Evolutionary conservation across 1,140 invertebrate species (phyloP).

Genomic region (Paraescarpia echinospica): DNA sequence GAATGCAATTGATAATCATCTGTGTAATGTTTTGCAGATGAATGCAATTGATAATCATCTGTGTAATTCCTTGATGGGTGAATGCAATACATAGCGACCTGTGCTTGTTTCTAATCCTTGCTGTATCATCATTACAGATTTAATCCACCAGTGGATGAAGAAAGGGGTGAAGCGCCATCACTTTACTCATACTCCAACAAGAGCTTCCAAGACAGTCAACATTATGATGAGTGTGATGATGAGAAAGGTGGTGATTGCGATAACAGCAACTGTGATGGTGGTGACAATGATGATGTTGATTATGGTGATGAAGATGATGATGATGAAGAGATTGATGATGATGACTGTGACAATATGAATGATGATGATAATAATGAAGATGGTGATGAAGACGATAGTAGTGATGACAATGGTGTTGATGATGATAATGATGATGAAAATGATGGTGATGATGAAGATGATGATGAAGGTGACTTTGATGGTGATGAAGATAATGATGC

Average conservation of each 20-base stretch:
- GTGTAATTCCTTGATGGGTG: background rate
- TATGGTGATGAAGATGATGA: background rate
- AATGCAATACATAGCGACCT: background rate
- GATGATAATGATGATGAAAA: background rate
- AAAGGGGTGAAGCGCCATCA: background rate
- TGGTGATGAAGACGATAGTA: background rate
- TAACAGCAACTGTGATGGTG: too few relatives aligned
- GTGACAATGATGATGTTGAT: too few relatives aligned
- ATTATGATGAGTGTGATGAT: too few relatives aligned
- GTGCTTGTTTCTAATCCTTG: background rate
- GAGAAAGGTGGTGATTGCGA: too few relatives aligned
- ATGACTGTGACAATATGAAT: background rate
- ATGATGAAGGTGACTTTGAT: background rate
- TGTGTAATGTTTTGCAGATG: background rate
- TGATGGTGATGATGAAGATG: background rate
- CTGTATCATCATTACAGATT: background rate
- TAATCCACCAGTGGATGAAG: background rate
- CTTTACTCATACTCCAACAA: background rate
- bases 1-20: too few relatives aligned
- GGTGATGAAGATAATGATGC: background rate
- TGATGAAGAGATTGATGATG: background rate
- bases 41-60: too few relatives aligned
- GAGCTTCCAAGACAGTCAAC: background rate
- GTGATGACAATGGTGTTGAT: background rate
- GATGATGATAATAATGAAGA: background rate